Conservation (phyloP, 2,888 invertebrate species). For the Tetragnatha montana region DNA sequence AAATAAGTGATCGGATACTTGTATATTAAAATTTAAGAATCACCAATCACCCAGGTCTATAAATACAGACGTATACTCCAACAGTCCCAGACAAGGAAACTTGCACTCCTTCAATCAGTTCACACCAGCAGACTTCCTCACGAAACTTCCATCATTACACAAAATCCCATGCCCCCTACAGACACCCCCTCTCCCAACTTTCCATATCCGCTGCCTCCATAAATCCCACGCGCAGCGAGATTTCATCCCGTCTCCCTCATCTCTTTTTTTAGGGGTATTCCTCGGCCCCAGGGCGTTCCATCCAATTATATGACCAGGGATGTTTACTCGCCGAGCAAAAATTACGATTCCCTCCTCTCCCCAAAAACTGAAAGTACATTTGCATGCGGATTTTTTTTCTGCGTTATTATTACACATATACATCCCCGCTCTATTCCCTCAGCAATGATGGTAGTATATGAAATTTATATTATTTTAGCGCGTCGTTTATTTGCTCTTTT, state of each 20-base stretch:
- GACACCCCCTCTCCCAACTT: neutral
- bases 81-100: no score
- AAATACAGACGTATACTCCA: no score
- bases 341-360: conserved; percentile 41
- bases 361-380: conserved; percentile 6
- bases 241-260: neutral
- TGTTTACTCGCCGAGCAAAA: conserved; percentile 35
- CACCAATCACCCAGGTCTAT: no score
- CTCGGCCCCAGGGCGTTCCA: conserved; percentile 34
- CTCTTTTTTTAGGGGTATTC: conserved; percentile 23
- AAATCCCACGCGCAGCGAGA: neutral
- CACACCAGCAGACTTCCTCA: neutral
- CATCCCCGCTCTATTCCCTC: conserved; percentile 18
- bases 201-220: neutral
- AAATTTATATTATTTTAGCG: conserved; percentile 20
- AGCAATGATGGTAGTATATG: conserved; percentile 27
- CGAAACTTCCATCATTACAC: neutral
- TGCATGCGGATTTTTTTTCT: conserved; percentile 26
- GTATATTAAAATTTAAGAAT: no score
- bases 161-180: neutral
- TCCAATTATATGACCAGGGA: conserved; percentile 49
- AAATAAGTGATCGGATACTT: no score
- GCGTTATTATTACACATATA: conserved; percentile 4
- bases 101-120: no score
- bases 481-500: conserved; percentile 21